These are phyloP conservation scores for Neoascia interrupta DNA, from an alignment of 2,888 invertebrate genomes.

Conservation along the genomic window DNA sequence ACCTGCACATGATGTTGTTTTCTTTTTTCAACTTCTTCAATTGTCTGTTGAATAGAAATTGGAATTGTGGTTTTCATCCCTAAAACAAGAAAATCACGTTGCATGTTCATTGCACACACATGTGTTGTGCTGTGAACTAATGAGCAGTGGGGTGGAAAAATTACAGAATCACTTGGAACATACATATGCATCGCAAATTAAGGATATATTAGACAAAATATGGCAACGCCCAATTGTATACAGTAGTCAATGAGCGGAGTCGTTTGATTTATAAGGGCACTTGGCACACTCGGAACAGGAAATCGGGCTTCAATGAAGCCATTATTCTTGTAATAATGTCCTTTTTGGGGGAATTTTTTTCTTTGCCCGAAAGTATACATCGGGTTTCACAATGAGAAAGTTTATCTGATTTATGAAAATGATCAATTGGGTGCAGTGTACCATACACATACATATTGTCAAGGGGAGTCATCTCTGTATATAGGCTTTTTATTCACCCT, in stretches of 20 bases:
- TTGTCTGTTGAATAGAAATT: not conserved
- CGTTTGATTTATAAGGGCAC: slow-evolving; percentile 62
- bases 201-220: slow-evolving; percentile 49
- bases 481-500: slow-evolving; percentile 4
- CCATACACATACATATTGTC: too few relatives aligned
- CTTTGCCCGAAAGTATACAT: slow-evolving; percentile 8
- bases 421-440: slow-evolving; percentile 50
- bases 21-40: not conserved
- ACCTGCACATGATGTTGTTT: not conserved
- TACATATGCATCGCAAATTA: slow-evolving; percentile 41
- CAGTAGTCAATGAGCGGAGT: slow-evolving; percentile 16
- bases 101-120: too few relatives aligned
- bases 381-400: slow-evolving; percentile 29
- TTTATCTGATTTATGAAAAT: slow-evolving; percentile 65
- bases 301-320: slow-evolving; percentile 49
- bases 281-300: slow-evolving; percentile 51
- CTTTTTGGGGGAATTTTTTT: slow-evolving; percentile 27
- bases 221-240: slow-evolving; percentile 43
- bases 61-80: slow-evolving; percentile 29
- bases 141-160: slow-evolving; percentile 16
- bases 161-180: slow-evolving; percentile 46
- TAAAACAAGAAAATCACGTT: slow-evolving; percentile 7
- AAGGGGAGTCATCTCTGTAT: slow-evolving; percentile 10
- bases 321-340: slow-evolving; percentile 55
- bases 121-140: too few relatives aligned